phyloP scores from a whole-genome alignment of 2,797 vertebrate species.

The Hydrophis major region DNA sequence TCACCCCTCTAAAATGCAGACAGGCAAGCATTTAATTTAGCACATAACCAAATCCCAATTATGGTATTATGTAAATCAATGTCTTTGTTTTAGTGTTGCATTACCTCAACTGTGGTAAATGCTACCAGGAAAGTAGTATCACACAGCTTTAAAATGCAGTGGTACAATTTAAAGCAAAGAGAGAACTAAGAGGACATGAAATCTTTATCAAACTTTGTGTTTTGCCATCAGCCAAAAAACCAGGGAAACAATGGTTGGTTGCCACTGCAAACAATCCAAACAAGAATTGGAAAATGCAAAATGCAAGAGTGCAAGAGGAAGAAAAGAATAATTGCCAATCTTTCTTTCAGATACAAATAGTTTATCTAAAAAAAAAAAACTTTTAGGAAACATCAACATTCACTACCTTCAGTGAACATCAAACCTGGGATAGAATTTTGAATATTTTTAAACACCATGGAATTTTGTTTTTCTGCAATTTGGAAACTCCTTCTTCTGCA shows the following conservation, averaged over 20 bases:
- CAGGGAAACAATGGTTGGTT: neutral
- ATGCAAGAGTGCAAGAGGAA: neutral
- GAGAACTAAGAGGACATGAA: neutral
- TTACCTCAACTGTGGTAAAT: neutral
- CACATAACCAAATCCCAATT: neutral
- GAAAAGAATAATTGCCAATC: neutral
- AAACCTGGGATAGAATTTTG: neutral
- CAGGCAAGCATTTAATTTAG: slow-evolving; percentile 45
- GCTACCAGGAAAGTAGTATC: neutral
- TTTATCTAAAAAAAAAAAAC: neutral
- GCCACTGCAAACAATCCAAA: neutral
- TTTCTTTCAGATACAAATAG: neutral
- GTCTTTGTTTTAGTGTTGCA: neutral
- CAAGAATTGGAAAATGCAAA: neutral
- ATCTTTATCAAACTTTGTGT: neutral
- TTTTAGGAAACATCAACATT: neutral
- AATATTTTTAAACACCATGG: neutral
- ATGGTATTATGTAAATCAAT: neutral
- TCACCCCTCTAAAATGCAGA: slow-evolving; percentile 74
- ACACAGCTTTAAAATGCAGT: neutral
- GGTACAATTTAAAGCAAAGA: neutral
- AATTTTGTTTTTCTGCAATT: neutral
- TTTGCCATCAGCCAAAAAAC: neutral
- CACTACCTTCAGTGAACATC: neutral
- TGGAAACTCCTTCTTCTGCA: neutral